A percentile compares a stretch with the other conserved stretches of the same genome.
Conservation (phyloP, 2,113 vertebrate genomes). For the Irena cyanogastra region DNA sequence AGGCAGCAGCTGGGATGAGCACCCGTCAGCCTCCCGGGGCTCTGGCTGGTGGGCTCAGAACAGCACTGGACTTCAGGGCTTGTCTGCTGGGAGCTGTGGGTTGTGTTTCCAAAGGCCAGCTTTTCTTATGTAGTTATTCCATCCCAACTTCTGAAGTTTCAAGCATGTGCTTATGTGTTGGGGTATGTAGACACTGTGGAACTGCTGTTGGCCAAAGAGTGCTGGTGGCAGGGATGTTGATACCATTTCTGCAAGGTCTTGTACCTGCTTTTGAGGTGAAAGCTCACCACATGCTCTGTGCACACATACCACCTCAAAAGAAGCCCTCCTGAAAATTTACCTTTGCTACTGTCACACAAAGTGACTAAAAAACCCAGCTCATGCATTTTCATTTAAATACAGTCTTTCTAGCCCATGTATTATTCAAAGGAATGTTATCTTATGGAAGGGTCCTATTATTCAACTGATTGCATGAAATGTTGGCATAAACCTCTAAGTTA, state of each 20-base stretch:
- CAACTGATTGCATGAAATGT: neutral
- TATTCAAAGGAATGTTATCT: neutral
- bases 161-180: fast-evolving
- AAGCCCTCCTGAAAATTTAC: neutral
- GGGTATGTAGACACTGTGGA: neutral
- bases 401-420: neutral
- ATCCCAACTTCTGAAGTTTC: fast-evolving
- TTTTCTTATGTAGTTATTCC: neutral
- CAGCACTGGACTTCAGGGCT: fast-evolving
- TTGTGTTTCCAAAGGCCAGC: neutral
- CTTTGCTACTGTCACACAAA: neutral
- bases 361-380: neutral
- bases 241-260: neutral
- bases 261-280: neutral
- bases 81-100: neutral
- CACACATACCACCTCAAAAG: neutral
- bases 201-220: neutral
- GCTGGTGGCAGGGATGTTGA: neutral
- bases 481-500: neutral
- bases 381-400: neutral
- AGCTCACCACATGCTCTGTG: fast-evolving
- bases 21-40: fast-evolving
- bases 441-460: neutral
- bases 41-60: neutral
- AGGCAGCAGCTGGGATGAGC: neutral